Conservation (phyloP, 1,140 invertebrate species). For the Heliconius eleuchia region DNA sequence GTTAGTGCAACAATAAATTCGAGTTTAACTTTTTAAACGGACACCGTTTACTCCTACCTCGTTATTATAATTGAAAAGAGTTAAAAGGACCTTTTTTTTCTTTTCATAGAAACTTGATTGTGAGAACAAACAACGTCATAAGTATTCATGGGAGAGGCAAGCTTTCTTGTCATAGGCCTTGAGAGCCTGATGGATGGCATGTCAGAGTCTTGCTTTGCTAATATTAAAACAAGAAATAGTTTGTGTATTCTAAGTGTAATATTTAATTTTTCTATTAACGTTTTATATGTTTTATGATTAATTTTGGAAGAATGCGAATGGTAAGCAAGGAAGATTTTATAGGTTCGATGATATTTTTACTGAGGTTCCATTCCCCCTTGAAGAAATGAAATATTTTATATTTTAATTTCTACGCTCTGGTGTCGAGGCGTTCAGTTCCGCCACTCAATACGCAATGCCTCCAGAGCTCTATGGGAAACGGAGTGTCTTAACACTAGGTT, state of each 20-base stretch:
- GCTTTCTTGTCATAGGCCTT: constrained; percentile 76
- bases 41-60: background rate
- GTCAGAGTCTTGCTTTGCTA: constrained; percentile 58
- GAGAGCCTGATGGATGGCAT: constrained; percentile 73
- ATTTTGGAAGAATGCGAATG: too few relatives aligned
- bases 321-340: too few relatives aligned
- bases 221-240: constrained; percentile 42
- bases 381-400: too few relatives aligned
- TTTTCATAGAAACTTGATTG: constrained; percentile 42
- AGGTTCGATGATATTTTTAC: too few relatives aligned
- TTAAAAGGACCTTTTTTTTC: constrained; percentile 19
- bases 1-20: background rate
- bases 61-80: constrained; percentile 27
- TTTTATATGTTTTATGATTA: too few relatives aligned
- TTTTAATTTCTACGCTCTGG: too few relatives aligned
- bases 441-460: too few relatives aligned
- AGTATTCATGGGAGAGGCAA: constrained; percentile 76
- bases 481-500: too few relatives aligned
- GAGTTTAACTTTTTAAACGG: background rate
- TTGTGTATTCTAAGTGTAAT: constrained; percentile 5
- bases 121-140: constrained; percentile 66
- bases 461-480: too few relatives aligned
- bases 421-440: too few relatives aligned
- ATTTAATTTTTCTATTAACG: too few relatives aligned
- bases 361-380: too few relatives aligned